Evolutionary conservation across 2,888 invertebrate species (phyloP).

Genomic region (Drosophila bunnanda): DNA sequence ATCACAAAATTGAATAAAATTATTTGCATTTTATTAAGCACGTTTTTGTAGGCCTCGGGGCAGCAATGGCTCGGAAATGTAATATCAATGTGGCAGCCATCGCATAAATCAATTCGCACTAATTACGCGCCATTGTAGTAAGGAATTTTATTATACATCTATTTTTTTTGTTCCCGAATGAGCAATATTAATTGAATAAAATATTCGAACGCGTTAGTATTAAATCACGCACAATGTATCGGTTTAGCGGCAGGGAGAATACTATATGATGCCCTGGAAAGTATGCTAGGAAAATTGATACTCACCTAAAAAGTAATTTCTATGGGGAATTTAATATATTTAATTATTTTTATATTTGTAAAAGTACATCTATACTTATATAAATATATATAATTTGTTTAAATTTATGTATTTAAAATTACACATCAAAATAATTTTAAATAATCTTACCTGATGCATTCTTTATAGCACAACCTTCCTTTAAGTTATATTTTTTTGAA

Average conservation of each 20-base stretch:
- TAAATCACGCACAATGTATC: constrained; percentile 35
- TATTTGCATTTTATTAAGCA: constrained; percentile 71
- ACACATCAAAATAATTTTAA: neutral
- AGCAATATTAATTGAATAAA: constrained; percentile 66
- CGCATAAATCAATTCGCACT: constrained; percentile 71
- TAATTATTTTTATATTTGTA: neutral
- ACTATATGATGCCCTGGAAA: neutral
- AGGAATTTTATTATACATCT: constrained; percentile 13
- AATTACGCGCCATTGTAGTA: constrained; percentile 67
- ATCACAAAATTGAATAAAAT: constrained; percentile 55
- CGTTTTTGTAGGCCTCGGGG: constrained; percentile 32
- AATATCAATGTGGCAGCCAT: constrained; percentile 45
- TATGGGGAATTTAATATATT: neutral
- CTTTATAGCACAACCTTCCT: neutral
- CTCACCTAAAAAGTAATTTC: neutral
- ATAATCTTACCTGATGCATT: neutral
- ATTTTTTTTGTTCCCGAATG: constrained; percentile 24
- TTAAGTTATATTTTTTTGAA: neutral
- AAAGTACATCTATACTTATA: no score
- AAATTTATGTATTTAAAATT: neutral
- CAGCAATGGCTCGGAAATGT: constrained; percentile 18
- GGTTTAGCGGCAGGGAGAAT: constrained; percentile 1
- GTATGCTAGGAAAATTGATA: neutral
- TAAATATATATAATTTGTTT: neutral
- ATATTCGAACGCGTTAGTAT: constrained; percentile 23